Base-by-base conservation (phyloP, 1,140 invertebrate genomes). In the Ptiloglossa arizonensis region DNA sequence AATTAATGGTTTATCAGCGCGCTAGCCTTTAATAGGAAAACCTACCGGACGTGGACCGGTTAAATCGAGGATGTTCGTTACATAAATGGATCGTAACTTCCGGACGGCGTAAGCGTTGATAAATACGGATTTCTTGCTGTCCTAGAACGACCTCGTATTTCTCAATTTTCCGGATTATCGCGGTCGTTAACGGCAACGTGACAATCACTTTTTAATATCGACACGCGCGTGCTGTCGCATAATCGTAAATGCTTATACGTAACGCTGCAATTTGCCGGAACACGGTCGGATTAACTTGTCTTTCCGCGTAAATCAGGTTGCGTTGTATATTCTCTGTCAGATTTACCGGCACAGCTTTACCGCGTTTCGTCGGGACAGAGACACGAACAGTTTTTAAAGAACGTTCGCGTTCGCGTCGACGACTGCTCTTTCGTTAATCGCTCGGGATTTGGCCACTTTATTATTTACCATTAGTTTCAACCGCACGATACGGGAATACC, bases 1-100 rank as follows among this genome's bases (percentile, higher is more conserved):
- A 83, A 85, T 84, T 84, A 84, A 85, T 75, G 57, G 57, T 71
- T 70, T 71, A 77, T 77, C 68, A 71, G 52, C 46, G n/a, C 13
- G 15, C 17, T 9, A 11, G 57, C 67, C 44, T 71, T 77, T 77
- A 63, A 77, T 56, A 56, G 17, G 29, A 41, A 41, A 24, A 46
- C 48, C 27, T n/a, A n/a, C 19, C 35, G 19, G 41, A 15, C 19
- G 24, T 50, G 11, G 48, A 29, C 57, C 54, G 56, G 54, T 71
- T 71, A 77, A 71, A 77, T 44, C 46, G 57, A 38, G 24, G 9
- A 63, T 71, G 38, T 62, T 70, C 74, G 32, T 77, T 77, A 60
- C 52, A 77, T 62, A 50, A 77, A 77, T 70, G 74, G 67, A 69
- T 77, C 54, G 63, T 70, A 29, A 70, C 46, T 60, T 60, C 9